Evolutionary conservation across 2,113 vertebrate genomes (phyloP).

Genomic region (Tauraco erythrolophus): DNA sequence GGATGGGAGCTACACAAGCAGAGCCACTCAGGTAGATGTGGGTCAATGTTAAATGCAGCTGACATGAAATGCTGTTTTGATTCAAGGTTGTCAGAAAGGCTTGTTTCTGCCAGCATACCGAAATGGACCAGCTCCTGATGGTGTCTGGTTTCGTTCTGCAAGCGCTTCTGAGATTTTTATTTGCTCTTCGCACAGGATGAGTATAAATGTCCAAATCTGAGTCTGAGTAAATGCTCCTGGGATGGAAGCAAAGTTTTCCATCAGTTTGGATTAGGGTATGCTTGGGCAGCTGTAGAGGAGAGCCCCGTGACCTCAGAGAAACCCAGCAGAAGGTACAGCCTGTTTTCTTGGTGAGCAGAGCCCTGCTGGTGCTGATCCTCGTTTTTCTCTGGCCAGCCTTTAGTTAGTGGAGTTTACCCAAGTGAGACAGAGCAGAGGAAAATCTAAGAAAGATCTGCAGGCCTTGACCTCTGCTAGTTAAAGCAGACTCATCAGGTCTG

Average conservation of each 20-base stretch:
- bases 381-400: not conserved
- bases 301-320: not conserved
- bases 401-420: not conserved
- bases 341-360: not conserved
- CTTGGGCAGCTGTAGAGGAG: rapidly evolving
- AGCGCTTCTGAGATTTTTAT: not conserved
- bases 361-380: not conserved
- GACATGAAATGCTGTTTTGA: not conserved
- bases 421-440: not conserved
- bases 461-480: not conserved
- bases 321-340: not conserved
- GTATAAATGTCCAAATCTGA: not conserved
- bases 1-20: rapidly evolving
- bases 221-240: not conserved
- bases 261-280: not conserved
- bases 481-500: not conserved
- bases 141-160: not conserved
- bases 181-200: not conserved
- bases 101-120: not conserved
- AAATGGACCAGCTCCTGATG: not conserved
- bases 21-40: not conserved
- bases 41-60: not conserved
- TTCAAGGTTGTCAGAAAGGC: not conserved
- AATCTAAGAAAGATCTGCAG: not conserved
- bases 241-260: not conserved